Evolutionary conservation across 2,113 vertebrate species (phyloP).

Genomic region (Arizona elegans): DNA sequence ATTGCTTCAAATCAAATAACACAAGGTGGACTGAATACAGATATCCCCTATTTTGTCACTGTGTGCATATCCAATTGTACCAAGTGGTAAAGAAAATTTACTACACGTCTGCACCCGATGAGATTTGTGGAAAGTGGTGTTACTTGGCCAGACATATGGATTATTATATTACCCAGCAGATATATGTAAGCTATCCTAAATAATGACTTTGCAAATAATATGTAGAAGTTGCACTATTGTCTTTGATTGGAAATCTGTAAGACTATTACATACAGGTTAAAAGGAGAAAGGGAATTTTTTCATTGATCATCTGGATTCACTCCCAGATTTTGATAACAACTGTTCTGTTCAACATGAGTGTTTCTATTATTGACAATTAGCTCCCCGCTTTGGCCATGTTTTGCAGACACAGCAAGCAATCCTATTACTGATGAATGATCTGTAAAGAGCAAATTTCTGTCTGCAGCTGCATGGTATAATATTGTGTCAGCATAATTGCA

Average conservation of each 20-base stretch:
- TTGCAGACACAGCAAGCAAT: constrained; percentile 28
- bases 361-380: constrained; percentile 26
- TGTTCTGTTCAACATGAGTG: background rate
- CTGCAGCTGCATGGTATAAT: constrained; percentile 6
- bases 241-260: background rate
- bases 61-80: background rate
- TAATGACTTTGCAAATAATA: background rate
- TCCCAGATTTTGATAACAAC: background rate
- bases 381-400: background rate
- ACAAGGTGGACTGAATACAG: background rate
- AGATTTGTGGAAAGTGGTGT: background rate
- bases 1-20: constrained; percentile 9
- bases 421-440: constrained; percentile 12
- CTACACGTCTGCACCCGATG: background rate
- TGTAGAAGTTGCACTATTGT: background rate
- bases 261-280: background rate
- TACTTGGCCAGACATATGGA: background rate
- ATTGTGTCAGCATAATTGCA: constrained; percentile 14
- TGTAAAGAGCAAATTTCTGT: constrained; percentile 9
- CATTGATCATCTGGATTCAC: background rate
- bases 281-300: background rate
- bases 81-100: background rate
- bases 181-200: background rate
- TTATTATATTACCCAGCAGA: background rate
- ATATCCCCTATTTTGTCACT: background rate